Evolutionary conservation across 1,140 invertebrate genomes (phyloP), one percentile per base, ranked within the genome.

Genomic region (Harpegnathos saltator): DNA sequence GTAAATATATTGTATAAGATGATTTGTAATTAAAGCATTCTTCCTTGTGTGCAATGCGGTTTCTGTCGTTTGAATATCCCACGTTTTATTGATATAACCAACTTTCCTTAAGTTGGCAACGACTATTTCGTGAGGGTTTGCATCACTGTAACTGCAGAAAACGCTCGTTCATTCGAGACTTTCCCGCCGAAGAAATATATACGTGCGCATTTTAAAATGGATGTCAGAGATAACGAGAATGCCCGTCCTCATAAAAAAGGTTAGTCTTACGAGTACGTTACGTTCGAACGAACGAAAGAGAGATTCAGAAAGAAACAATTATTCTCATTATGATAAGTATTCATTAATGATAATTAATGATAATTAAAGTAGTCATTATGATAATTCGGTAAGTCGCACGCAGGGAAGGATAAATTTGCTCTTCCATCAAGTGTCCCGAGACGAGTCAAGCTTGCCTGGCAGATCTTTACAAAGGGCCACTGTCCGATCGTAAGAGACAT

Each of bases 401-500:
- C 68, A 9, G 81, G 68, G 0, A 84, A 12, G 12, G 81, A 62
- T 9, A 61, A 24, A 58, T 5, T 85, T 15, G 44, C 7, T 1
- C 11, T 74, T n/a, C 7, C 54, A 19, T 9, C 73, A 1, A 81
- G 58, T 19, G 85, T 66, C 2, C 26, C 84, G 11, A 85, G 73
- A 68, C 88, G 84, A 86, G 89, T 82, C 0, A 93, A 91, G 38
- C 86, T 92, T 0, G 72, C 85, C n/a, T 93, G 90, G 92, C 91
- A 93, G 85, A 85, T 92, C 15, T 85, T 86, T 38, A 93, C 93
- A 0, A 89, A 95, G 90, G 92, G 93, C 44, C 86, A 95, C 26
- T 93, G 95, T 9, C 94, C 95, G 0, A 93, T 93, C 72, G 83
- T 96, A 38, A 84, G 91, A 58, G 92, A 94, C 1, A 83, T 96